Conservation (phyloP, 92 coral and sea anemone species). For the Siderastrea siderea region DNA sequence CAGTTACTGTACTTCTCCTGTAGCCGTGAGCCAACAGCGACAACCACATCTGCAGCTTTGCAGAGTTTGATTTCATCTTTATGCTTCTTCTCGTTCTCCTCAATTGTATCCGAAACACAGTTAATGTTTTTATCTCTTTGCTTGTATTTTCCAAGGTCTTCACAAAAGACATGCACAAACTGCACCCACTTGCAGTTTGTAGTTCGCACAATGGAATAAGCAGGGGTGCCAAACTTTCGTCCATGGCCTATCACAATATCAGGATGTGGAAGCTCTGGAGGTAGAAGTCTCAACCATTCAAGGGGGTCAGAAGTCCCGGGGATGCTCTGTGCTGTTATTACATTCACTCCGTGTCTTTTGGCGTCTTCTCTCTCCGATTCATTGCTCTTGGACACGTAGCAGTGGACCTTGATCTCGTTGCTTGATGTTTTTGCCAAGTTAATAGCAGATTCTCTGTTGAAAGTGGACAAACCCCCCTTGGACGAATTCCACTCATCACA, state of each 20-base stretch:
- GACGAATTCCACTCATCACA: background rate
- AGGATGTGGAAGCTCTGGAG: background rate
- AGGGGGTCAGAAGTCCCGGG: background rate
- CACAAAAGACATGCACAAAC: background rate
- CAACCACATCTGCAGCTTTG: background rate
- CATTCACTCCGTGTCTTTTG: background rate
- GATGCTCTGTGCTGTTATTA: background rate
- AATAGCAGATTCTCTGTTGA: too few relatives aligned
- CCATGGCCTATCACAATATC: constrained; percentile 23
- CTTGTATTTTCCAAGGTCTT: constrained; percentile 17
- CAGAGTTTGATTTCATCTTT: background rate
- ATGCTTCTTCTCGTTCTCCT: background rate
- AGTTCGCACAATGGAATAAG: background rate
- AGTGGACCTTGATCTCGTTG: background rate
- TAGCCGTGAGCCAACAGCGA: background rate
- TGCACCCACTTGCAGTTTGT: background rate
- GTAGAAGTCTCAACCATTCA: background rate
- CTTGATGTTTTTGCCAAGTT: too few relatives aligned
- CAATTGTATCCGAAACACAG: background rate
- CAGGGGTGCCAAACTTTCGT: background rate
- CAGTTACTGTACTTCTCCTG: background rate
- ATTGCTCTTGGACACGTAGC: background rate
- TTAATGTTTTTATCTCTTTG: background rate
- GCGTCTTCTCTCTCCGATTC: background rate
- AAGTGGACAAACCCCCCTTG: background rate